These are phyloP conservation scores for Carduelis carduelis DNA, from an alignment of 2,797 vertebrate species.

Conservation along the genomic window DNA sequence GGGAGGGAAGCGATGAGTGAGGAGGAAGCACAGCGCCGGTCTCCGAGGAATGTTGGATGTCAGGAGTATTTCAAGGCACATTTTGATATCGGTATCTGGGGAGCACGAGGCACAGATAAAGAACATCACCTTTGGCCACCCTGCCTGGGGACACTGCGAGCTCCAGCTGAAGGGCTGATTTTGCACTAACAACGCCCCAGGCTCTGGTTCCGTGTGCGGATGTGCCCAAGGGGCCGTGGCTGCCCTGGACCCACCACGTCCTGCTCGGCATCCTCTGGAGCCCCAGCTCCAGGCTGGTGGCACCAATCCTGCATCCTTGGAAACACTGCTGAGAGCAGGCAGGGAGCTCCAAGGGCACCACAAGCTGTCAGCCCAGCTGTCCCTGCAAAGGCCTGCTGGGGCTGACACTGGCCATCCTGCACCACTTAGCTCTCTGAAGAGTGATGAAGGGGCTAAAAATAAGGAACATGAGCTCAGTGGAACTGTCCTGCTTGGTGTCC, in stretches of 20 bases:
- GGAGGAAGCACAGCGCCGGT: not conserved
- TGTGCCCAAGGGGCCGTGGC: not conserved
- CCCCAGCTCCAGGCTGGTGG: rapidly evolving
- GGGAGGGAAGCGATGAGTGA: not conserved
- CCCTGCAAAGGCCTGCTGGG: not conserved
- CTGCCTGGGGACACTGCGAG: not conserved
- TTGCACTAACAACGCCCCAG: not conserved
- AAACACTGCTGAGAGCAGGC: not conserved
- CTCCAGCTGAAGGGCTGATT: not conserved
- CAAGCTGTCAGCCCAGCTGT: not conserved
- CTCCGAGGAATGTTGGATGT: not conserved
- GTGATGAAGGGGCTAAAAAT: not conserved
- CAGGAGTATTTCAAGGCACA: not conserved
- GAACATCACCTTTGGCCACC: conserved; percentile 41
- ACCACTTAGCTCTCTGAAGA: not conserved
- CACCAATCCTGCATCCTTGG: not conserved
- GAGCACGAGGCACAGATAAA: conserved; percentile 1
- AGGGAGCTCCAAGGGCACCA: not conserved
- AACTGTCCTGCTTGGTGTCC: not conserved
- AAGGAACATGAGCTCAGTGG: not conserved
- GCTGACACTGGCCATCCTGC: not conserved
- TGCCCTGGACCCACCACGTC: not conserved
- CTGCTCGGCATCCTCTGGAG: not conserved
- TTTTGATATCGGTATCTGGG: conserved; percentile 5
- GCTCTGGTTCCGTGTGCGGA: rapidly evolving